These are phyloP conservation scores for Belonocnema kinseyi DNA, from an alignment of 1,140 invertebrate genomes.

Conservation along the genomic window DNA sequence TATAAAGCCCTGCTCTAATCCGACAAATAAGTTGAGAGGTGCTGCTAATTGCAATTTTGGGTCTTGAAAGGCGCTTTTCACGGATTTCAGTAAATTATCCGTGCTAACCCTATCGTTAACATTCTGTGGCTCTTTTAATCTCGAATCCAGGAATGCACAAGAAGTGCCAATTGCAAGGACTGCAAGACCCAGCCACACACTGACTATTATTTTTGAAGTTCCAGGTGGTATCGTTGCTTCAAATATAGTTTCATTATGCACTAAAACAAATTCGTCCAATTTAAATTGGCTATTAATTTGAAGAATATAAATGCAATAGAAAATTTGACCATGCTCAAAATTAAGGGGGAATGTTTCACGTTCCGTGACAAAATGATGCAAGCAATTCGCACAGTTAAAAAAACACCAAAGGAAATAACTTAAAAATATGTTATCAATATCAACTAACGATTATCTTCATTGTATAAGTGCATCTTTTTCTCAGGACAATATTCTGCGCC, in stretches of 20 bases:
- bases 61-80: conserved; percentile 72
- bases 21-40: conserved; percentile 83
- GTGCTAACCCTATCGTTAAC: conserved; percentile 57
- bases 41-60: conserved; percentile 78
- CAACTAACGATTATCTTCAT: background rate
- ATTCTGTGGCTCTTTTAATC: conserved; percentile 68
- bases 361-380: too few relatives aligned
- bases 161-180: conserved; percentile 76
- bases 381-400: too few relatives aligned
- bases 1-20: conserved; percentile 84
- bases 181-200: conserved; percentile 76
- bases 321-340: too few relatives aligned
- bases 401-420: too few relatives aligned
- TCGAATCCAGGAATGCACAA: conserved; percentile 75
- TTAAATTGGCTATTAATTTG: too few relatives aligned
- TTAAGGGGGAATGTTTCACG: too few relatives aligned
- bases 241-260: conserved; percentile 61
- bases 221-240: conserved; percentile 67
- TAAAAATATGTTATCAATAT: too few relatives aligned
- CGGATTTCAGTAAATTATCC: conserved; percentile 60
- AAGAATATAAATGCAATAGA: too few relatives aligned
- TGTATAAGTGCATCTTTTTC: conserved; percentile 58
- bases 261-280: background rate
- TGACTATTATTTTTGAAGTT: conserved; percentile 74
- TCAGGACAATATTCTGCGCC: conserved; percentile 67